Percentiles rank a stretch among this genome's conserved stretches.
Conservation (phyloP, 2,113 vertebrate genomes). For the Anguilla japonica region DNA sequence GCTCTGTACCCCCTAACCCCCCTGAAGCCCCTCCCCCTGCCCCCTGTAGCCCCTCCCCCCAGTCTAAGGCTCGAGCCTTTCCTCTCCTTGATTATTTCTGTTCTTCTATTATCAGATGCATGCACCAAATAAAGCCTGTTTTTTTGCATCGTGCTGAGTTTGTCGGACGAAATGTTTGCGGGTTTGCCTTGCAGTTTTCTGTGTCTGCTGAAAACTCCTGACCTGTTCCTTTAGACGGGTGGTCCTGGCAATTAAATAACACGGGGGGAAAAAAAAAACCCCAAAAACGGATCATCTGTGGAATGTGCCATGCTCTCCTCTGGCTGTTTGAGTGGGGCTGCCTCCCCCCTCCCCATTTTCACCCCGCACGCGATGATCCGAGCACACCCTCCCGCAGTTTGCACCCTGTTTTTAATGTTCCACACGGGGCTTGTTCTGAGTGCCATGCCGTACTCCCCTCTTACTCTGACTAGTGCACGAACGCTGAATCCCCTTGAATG, state of each 20-base stretch:
- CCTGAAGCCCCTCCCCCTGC: slow-evolving; percentile 49
- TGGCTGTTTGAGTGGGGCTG: neutral
- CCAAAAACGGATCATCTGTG: neutral
- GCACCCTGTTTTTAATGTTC: neutral
- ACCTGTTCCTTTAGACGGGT: neutral
- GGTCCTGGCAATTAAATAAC: neutral
- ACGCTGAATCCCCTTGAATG: slow-evolving; percentile 7
- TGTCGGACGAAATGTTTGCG: slow-evolving; percentile 37
- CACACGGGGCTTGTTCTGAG: slow-evolving; percentile 2
- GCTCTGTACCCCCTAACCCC: slow-evolving; percentile 32
- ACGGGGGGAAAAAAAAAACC: neutral
- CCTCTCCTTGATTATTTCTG: slow-evolving; percentile 16
- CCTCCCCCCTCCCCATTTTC: neutral
- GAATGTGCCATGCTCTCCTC: neutral
- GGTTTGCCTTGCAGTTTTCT: slow-evolving; percentile 35
- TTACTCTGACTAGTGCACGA: slow-evolving; percentile 51
- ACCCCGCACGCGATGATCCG: slow-evolving; percentile 1
- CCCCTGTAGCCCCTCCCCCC: slow-evolving; percentile 36
- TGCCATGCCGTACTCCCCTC: neutral
- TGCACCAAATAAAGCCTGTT: neutral
- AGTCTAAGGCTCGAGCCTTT: slow-evolving; percentile 46
- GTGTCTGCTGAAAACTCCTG: slow-evolving; percentile 25
- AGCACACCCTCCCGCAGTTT: neutral
- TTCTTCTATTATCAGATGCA: slow-evolving; percentile 14
- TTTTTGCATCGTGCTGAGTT: slow-evolving; percentile 55